These are phyloP conservation scores for Ptilonorhynchus violaceus DNA, from an alignment of 2,113 vertebrate species.

Conservation along the genomic window DNA sequence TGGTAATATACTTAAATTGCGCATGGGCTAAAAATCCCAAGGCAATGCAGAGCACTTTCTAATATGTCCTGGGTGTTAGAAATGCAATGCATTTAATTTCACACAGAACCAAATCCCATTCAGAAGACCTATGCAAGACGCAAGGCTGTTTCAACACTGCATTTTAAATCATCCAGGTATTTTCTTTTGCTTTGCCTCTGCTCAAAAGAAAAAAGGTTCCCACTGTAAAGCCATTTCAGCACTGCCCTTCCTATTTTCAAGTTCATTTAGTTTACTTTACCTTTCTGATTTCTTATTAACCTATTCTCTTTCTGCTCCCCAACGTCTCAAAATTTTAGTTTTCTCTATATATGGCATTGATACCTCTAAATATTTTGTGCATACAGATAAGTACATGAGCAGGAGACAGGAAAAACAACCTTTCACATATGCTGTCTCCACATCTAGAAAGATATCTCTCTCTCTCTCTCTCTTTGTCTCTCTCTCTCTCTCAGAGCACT, in stretches of 20 bases:
- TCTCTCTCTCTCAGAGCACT: background rate
- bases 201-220: background rate
- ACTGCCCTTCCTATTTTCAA: background rate
- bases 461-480: background rate
- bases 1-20: slow-evolving; percentile 17
- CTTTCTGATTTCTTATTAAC: background rate
- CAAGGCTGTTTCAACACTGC: background rate
- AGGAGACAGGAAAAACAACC: background rate
- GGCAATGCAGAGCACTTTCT: slow-evolving; percentile 48
- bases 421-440: background rate
- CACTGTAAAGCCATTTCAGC: background rate
- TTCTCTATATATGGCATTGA: background rate
- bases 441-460: background rate
- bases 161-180: slow-evolving; percentile 38
- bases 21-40: slow-evolving; percentile 16
- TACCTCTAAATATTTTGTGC: background rate
- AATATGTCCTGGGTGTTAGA: slow-evolving; percentile 24
- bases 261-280: background rate
- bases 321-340: background rate
- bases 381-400: background rate
- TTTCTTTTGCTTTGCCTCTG: slow-evolving; percentile 1
- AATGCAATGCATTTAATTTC: slow-evolving; percentile 57
- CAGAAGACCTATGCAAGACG: slow-evolving; percentile 25
- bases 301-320: background rate
- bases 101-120: slow-evolving; percentile 55